Percentiles rank a stretch among this genome's conserved stretches.
Evolutionary conservation across 2,797 vertebrate genomes (phyloP).

Genomic region (Semaprochilodus insignis): DNA sequence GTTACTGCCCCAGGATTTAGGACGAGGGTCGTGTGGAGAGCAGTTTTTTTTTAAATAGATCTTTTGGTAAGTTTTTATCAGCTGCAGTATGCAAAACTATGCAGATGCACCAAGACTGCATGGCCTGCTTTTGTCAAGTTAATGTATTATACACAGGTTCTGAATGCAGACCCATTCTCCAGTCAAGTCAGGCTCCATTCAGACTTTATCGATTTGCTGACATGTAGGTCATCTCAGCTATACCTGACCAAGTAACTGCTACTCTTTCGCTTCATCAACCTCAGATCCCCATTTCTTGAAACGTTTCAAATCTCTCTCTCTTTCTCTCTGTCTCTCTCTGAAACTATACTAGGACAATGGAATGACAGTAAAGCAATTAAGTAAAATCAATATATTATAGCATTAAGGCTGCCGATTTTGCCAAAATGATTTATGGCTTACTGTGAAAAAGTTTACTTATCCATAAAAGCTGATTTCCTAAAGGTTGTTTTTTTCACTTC

Average conservation of each 20-base stretch:
- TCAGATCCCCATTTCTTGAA: slow-evolving; percentile 47
- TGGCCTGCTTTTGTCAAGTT: slow-evolving; percentile 29
- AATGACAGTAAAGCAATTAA: slow-evolving; percentile 19
- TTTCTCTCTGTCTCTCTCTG: slow-evolving; percentile 28
- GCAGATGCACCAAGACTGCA: slow-evolving; percentile 14
- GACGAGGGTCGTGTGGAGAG: slow-evolving; percentile 15
- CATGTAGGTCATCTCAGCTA: slow-evolving; percentile 40
- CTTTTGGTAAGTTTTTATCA: slow-evolving; percentile 24
- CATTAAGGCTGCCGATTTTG: not conserved
- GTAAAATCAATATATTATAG: slow-evolving; percentile 16
- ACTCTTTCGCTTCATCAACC: slow-evolving; percentile 31
- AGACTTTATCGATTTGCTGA: slow-evolving; percentile 50
- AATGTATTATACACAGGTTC: slow-evolving; percentile 32
- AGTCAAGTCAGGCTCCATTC: slow-evolving; percentile 24
- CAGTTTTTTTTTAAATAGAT: slow-evolving; percentile 29
- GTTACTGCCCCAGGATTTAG: slow-evolving; percentile 35
- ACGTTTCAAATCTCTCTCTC: slow-evolving; percentile 25
- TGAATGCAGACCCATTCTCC: slow-evolving; percentile 17
- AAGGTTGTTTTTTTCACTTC: too few relatives aligned
- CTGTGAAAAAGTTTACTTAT: not conserved
- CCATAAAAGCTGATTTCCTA: not conserved
- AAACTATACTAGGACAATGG: not conserved
- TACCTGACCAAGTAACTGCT: slow-evolving; percentile 20
- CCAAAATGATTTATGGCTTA: not conserved
- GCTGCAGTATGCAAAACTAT: slow-evolving; percentile 28